Percentiles rank a stretch among this genome's conserved stretches.
Evolutionary conservation across 1,140 invertebrate species (phyloP).

Genomic region (Brachionus asplanchnoidis): DNA sequence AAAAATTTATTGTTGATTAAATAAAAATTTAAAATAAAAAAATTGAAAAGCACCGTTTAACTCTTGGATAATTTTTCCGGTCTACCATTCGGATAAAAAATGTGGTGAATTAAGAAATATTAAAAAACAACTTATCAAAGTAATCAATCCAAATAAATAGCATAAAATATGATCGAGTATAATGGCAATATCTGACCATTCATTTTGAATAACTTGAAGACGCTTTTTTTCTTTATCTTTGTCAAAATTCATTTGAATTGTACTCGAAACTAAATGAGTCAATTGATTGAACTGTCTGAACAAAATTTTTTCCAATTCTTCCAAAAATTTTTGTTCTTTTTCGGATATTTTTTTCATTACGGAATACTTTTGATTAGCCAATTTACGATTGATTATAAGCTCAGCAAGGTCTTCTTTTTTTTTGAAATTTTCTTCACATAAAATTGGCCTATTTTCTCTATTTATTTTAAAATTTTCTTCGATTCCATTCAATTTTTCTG

Average conservation of each 20-base stretch:
- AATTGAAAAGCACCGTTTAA: background rate
- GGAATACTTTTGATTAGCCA: background rate
- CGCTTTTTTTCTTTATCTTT: background rate
- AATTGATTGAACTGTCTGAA: constrained; percentile 32
- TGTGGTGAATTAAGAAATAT: constrained; percentile 36
- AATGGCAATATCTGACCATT: constrained; percentile 34
- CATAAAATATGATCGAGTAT: constrained; percentile 27
- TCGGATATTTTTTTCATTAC: background rate
- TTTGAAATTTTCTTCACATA: background rate
- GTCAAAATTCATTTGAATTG: background rate
- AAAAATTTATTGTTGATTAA: background rate
- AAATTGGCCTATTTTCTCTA: background rate
- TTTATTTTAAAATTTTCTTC: background rate
- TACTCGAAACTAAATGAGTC: background rate
- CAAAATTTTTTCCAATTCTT: constrained; percentile 22
- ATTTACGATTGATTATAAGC: background rate
- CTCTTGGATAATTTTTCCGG: background rate
- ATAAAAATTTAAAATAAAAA: background rate
- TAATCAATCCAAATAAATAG: constrained; percentile 11
- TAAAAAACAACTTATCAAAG: constrained; percentile 16
- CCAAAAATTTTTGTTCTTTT: constrained; percentile 15
- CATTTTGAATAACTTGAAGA: background rate
- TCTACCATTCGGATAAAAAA: constrained; percentile 33
- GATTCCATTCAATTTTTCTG: background rate
- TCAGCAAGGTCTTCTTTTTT: background rate